Conservation (phyloP, 1,140 invertebrate species). For the Ceratoteleas bidentatus region DNA sequence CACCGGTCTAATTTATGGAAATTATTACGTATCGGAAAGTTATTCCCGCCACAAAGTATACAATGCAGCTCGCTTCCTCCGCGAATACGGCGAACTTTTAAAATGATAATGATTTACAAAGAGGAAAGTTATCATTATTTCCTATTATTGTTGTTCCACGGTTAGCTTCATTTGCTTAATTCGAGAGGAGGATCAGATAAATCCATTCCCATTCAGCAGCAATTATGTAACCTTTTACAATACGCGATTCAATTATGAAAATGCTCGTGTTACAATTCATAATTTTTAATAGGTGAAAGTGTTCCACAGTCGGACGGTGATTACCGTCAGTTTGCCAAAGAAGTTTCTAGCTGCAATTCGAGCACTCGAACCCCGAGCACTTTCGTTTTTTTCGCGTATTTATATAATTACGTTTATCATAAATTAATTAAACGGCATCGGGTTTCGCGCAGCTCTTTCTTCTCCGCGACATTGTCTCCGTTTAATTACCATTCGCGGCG, state of each 20-base stretch:
- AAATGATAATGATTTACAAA: constrained; percentile 1
- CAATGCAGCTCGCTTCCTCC: background rate
- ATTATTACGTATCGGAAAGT: background rate
- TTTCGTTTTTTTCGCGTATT: constrained; percentile 39
- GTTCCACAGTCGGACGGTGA: constrained; percentile 13
- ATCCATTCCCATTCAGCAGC: constrained; percentile 21
- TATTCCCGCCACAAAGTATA: background rate
- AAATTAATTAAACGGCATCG: constrained; percentile 26
- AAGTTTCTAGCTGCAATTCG: constrained; percentile 47
- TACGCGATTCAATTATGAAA: constrained; percentile 32
- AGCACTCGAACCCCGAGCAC: constrained; percentile 8
- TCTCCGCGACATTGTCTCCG: background rate
- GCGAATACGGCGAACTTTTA: background rate
- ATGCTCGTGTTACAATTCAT: constrained; percentile 38
- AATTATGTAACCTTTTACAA: constrained; percentile 36
- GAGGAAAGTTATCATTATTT: constrained; percentile 7
- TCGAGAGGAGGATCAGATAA: constrained; percentile 10
- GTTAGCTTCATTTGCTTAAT: constrained; percentile 3
- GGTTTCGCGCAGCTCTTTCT: constrained; percentile 12
- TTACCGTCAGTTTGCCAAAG: constrained; percentile 24
- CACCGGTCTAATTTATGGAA: background rate
- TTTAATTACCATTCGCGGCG: no score
- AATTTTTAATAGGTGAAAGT: constrained; percentile 49
- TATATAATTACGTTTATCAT: constrained; percentile 40
- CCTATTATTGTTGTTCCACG: background rate